Evolutionary conservation across 2,888 invertebrate species (phyloP).

Genomic region (Camponotus fellah): DNA sequence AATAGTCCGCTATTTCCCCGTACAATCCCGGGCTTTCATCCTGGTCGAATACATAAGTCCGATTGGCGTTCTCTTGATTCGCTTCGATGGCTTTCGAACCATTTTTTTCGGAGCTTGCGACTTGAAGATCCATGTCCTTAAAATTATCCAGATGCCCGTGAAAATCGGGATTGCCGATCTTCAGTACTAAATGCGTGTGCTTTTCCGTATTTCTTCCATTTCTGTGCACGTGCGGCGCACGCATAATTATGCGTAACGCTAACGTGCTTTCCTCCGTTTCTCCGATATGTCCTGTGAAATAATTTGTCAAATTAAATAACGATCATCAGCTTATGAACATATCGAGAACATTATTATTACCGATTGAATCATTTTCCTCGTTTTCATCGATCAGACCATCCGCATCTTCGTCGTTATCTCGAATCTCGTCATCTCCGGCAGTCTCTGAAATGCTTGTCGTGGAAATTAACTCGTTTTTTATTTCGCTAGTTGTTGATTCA

Average conservation of each 20-base stretch:
- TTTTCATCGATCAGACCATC: not conserved
- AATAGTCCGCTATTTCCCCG: conserved; percentile 80
- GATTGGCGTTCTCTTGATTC: conserved; percentile 10
- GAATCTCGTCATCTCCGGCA: not conserved
- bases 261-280: conserved; percentile 41
- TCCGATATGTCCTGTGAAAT: not conserved
- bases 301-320: not conserved
- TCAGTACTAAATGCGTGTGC: conserved; percentile 80
- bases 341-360: not conserved
- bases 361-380: not conserved
- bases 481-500: not conserved
- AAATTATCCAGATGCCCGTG: conserved; percentile 77
- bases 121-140: not conserved
- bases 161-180: conserved; percentile 73
- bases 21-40: conserved; percentile 82
- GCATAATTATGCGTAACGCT: conserved; percentile 81
- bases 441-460: not conserved
- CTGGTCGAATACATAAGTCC: conserved; percentile 65
- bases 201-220: conserved; percentile 70
- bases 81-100: not conserved
- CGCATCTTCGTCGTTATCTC: not conserved
- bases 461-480: not conserved
- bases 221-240: conserved; percentile 80
- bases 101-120: not conserved
- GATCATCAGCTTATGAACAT: not conserved